Percentiles rank a stretch among this genome's conserved stretches.
These are phyloP conservation scores for Macrosiphum euphorbiae DNA, from an alignment of 2,888 invertebrate genomes.

Conservation along the genomic window DNA sequence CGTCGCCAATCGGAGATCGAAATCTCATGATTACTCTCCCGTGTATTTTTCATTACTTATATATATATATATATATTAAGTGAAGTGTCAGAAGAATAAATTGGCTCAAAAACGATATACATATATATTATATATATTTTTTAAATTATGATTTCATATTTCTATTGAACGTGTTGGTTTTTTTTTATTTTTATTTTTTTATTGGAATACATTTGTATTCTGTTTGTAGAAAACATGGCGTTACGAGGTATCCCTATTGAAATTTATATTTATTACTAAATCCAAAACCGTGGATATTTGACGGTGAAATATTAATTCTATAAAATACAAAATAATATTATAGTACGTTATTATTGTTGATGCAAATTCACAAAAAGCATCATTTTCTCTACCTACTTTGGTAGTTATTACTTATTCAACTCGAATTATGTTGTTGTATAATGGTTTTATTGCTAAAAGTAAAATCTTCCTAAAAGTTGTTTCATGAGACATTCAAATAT, in stretches of 20 bases:
- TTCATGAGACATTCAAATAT: not conserved
- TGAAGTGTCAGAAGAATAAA: constrained; percentile 42
- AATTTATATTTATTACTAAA: not conserved
- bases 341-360: not conserved
- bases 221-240: not conserved
- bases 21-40: constrained; percentile 30
- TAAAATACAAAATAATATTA: not conserved
- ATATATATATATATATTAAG: constrained; percentile 25
- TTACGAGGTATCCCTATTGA: not conserved
- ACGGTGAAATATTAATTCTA: not conserved
- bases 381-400: not conserved
- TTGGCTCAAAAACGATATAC: not conserved
- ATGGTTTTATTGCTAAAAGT: not conserved
- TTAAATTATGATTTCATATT: constrained; percentile 43
- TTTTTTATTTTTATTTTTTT: not conserved
- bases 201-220: constrained; percentile 9
- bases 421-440: not conserved
- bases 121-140: not conserved
- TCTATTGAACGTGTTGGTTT: constrained; percentile 15
- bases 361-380: not conserved
- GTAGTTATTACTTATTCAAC: not conserved
- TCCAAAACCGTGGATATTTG: not conserved
- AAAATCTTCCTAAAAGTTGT: not conserved
- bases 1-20: constrained; percentile 42
- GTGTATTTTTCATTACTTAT: constrained; percentile 33